These are phyloP conservation scores for Anas acuta DNA, from an alignment of 2,797 vertebrate species.

Conservation along the genomic window DNA sequence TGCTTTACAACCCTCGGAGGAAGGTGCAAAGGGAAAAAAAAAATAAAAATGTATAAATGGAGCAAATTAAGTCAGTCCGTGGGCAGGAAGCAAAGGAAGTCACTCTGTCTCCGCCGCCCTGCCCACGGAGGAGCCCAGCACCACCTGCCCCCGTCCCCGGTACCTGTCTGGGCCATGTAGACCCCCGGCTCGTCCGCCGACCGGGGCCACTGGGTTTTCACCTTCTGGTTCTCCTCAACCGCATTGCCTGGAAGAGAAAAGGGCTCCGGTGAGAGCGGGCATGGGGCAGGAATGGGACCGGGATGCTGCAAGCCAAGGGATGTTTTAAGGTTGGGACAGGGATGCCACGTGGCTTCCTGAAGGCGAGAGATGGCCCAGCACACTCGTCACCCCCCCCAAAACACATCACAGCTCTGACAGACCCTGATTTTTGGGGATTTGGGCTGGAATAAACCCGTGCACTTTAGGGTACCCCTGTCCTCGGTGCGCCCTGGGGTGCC, in stretches of 20 bases:
- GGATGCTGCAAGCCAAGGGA: accelerated
- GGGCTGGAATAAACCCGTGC: background rate
- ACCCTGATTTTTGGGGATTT: too few species aligned
- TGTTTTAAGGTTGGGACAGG: too few species aligned
- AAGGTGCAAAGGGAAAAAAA: slow-evolving; percentile 61
- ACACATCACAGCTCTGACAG: background rate
- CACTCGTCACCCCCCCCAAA: too few species aligned
- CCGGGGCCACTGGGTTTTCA: slow-evolving; percentile 96
- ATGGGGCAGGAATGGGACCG: background rate
- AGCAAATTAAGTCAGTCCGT: slow-evolving; percentile 40
- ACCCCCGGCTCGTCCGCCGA: slow-evolving; percentile 96
- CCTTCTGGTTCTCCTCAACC: slow-evolving; percentile 90
- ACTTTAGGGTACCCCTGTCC: accelerated
- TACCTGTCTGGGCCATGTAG: slow-evolving; percentile 99
- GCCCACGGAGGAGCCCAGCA: accelerated
- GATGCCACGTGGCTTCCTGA: accelerated
- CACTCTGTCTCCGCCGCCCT: background rate
- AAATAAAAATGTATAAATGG: slow-evolving; percentile 65
- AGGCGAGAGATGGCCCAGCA: background rate
- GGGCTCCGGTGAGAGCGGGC: background rate
- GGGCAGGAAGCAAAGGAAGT: background rate
- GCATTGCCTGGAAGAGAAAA: slow-evolving; percentile 84
- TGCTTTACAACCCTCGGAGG: slow-evolving; percentile 63
- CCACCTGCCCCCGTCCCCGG: background rate
- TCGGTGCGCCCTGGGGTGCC: background rate